Conservation (phyloP, 2,888 invertebrate species). For the Muscina levida region DNA sequence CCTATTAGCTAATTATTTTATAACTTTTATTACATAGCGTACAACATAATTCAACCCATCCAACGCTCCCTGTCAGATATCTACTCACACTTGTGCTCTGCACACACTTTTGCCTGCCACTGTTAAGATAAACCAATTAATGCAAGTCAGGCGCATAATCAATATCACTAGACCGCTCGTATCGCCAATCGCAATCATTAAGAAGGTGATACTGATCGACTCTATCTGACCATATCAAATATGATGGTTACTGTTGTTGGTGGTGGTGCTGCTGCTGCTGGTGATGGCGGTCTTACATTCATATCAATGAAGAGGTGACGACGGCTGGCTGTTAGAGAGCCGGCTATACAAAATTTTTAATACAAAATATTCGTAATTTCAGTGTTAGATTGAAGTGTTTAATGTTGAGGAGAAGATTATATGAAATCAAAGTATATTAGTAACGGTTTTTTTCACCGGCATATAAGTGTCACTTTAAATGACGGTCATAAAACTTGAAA, state of each 20-base stretch:
- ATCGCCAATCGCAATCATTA: background rate
- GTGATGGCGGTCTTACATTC: too few relatives aligned
- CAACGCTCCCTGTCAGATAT: too few relatives aligned
- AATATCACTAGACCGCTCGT: background rate
- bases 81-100: too few relatives aligned
- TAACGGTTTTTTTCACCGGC: slow-evolving; percentile 34
- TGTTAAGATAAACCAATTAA: slow-evolving; percentile 36
- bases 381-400: slow-evolving; percentile 40
- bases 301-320: too few relatives aligned
- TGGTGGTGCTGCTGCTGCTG: too few relatives aligned
- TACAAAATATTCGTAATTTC: slow-evolving; percentile 15
- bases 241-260: too few relatives aligned
- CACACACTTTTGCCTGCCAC: slow-evolving; percentile 1
- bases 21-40: too few relatives aligned
- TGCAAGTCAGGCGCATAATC: slow-evolving; percentile 55
- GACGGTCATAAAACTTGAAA: slow-evolving; percentile 56
- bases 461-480: slow-evolving; percentile 56
- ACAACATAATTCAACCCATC: too few relatives aligned
- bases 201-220: slow-evolving; percentile 27
- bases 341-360: too few relatives aligned
- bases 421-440: slow-evolving; percentile 41
- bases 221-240: background rate
- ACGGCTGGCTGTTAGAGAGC: too few relatives aligned
- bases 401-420: slow-evolving; percentile 25
- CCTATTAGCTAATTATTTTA: too few relatives aligned